Evolutionary conservation across 2,888 invertebrate genomes (phyloP), one percentile per base, ranked within the genome.

Genomic region (Synanthedon andrenaeformis): DNA sequence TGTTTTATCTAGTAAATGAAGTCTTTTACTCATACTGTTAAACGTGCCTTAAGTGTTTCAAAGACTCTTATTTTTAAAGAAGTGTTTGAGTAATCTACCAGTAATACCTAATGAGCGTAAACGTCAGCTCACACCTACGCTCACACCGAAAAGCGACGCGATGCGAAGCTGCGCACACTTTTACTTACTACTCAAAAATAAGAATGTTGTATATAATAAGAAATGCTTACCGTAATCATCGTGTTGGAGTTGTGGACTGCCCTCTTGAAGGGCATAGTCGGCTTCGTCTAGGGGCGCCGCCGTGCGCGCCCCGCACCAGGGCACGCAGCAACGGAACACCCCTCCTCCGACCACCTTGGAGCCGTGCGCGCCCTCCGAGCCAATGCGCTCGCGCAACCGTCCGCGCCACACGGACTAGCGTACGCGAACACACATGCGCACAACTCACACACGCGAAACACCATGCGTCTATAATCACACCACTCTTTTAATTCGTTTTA

Each of bases 281-380:
- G 90, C 89, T 79, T 90, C 87, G 87, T 89, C 85, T 71, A 85
- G 86, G 86, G 91, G 89, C 83, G 89, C 83, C 86, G 92, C 91
- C 90, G 91, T 89, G 91, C 87, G 87, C 87, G 87, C 87, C 86
- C 92, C 92, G 90, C 92, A 92, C 91, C 92, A 93, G 90, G 92
- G 93, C 91, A 92, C 90, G 90, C 92, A 92, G 89, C 93, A 93
- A 90, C 92, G 92, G 91, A 93, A 93, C 89, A 92, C 91, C 90
- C 91, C 91, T 79, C 91, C 90, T 90, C 92, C 91, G 80, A 91
- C 91, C 91, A 91, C 91, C 88, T 89, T 91, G 91, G 82, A 80
- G 88, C 82, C 84, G 79, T 82, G 72, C 68, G 70, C 72, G 64
- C 68, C 72, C 71, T 61, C 62, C 49, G 51, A 55, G 78, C 88